Conservation (phyloP, 2,888 invertebrate species). For the Sicus ferrugineus region DNA sequence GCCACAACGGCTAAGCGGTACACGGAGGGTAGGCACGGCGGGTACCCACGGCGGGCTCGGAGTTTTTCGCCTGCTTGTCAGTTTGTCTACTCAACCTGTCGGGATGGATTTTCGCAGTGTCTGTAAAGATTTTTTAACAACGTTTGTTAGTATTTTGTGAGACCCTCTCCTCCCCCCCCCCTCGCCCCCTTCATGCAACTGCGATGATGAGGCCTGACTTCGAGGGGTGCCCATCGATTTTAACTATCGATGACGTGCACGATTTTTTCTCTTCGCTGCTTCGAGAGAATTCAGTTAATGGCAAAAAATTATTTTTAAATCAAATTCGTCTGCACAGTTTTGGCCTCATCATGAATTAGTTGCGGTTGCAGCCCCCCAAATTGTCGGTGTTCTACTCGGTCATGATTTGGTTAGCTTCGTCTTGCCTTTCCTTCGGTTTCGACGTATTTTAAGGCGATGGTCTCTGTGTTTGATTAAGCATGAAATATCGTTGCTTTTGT, state of each 20-base stretch:
- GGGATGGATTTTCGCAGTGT: neutral
- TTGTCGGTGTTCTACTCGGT: neutral
- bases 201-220: neutral
- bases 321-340: slow-evolving; percentile 26
- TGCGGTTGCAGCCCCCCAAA: slow-evolving; percentile 40
- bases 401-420: neutral
- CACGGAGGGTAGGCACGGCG: neutral
- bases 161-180: too few relatives aligned
- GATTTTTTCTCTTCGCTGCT: neutral
- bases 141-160: too few relatives aligned
- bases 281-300: neutral
- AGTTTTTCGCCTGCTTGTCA: too few relatives aligned
- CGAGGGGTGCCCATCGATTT: slow-evolving; percentile 5
- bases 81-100: slow-evolving; percentile 9
- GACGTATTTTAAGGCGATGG: slow-evolving; percentile 19
- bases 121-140: neutral
- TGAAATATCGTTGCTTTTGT: slow-evolving; percentile 14
- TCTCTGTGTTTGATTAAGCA: slow-evolving; percentile 25
- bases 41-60: neutral
- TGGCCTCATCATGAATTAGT: slow-evolving; percentile 34
- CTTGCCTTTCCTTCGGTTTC: neutral
- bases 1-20: neutral
- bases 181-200: neutral
- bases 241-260: neutral
- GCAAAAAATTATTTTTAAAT: slow-evolving; percentile 20